These are phyloP conservation scores for Rhizoglyphus robini DNA, from an alignment of 1,140 invertebrate genomes.

Conservation along the genomic window DNA sequence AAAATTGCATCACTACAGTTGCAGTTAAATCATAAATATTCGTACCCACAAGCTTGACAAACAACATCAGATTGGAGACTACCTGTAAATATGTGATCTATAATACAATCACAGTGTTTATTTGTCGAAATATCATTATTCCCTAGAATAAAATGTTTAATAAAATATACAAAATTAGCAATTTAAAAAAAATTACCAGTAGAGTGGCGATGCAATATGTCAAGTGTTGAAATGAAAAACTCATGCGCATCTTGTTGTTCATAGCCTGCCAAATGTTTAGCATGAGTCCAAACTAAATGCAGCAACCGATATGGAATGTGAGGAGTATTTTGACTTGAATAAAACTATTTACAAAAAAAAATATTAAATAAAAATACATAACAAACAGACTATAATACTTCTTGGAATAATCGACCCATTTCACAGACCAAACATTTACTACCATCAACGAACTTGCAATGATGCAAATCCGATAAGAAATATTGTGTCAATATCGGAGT, in stretches of 20 bases:
- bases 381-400: constrained; percentile 28
- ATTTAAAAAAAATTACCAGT: constrained; percentile 31
- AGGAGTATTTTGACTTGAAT: constrained; percentile 71
- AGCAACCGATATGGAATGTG: constrained; percentile 73
- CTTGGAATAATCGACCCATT: constrained; percentile 51
- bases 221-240: constrained; percentile 88
- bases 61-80: constrained; percentile 90
- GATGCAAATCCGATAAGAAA: constrained; percentile 81
- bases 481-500: constrained; percentile 87
- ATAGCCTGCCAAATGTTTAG: constrained; percentile 82
- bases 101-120: constrained; percentile 75
- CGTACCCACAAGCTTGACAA: constrained; percentile 75
- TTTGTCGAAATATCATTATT: not conserved
- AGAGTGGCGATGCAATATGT: constrained; percentile 75
- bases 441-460: constrained; percentile 47
- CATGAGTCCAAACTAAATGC: constrained; percentile 92
- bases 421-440: constrained; percentile 79
- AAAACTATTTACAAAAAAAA: constrained; percentile 50
- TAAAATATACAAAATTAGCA: too few relatives aligned
- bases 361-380: constrained; percentile 16
- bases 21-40: not conserved
- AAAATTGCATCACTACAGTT: constrained; percentile 17
- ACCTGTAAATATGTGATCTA: constrained; percentile 93
- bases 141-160: too few relatives aligned
- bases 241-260: constrained; percentile 98